Conservation (phyloP, 2,113 vertebrate species). For the Uria aalge region DNA sequence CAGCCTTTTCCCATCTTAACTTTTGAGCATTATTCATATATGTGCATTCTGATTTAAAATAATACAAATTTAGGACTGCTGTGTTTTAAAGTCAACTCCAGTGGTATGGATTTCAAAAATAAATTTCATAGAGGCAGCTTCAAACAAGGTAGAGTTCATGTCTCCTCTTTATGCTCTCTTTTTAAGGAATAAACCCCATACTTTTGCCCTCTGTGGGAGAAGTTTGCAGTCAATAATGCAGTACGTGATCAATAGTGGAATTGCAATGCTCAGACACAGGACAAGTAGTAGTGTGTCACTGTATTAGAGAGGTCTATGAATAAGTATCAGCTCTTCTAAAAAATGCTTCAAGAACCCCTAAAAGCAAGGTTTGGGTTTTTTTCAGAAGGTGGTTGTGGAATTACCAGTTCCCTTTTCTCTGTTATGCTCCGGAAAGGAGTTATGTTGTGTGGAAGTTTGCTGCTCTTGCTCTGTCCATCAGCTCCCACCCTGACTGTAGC, state of each 20-base stretch:
- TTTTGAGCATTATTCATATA: neutral
- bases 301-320: neutral
- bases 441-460: accelerated
- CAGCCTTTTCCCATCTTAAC: neutral
- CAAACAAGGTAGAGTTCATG: neutral
- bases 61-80: neutral
- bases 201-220: neutral
- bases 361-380: neutral
- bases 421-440: neutral
- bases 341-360: neutral
- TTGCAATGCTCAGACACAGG: neutral
- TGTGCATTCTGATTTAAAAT: neutral
- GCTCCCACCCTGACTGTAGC: accelerated
- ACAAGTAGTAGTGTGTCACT: neutral
- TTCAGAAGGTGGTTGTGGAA: neutral
- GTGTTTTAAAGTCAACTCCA: neutral
- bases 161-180: neutral
- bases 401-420: neutral
- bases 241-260: neutral
- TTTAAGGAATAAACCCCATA: neutral
- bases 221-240: neutral
- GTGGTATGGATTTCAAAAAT: neutral
- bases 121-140: accelerated
- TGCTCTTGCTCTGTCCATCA: neutral
- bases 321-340: neutral